Evolutionary conservation across 2,888 invertebrate species (phyloP).

Genomic region (Drepana falcataria): DNA sequence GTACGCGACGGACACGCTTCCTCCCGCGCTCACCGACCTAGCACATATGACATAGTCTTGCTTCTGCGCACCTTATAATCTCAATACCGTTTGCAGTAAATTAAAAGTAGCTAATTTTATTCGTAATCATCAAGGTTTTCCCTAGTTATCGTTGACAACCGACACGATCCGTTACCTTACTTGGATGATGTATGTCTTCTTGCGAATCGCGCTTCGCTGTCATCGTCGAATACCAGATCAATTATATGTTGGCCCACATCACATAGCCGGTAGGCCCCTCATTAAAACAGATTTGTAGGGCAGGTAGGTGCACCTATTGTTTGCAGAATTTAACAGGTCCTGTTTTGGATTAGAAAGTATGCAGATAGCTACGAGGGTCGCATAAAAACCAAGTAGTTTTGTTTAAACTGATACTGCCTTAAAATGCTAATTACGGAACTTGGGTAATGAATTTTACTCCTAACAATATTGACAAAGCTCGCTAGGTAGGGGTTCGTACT

Average conservation of each 20-base stretch:
- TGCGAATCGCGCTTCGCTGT: slow-evolving; percentile 11
- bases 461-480: too few species aligned
- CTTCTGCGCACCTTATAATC: neutral
- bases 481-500: too few species aligned
- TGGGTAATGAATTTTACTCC: too few species aligned
- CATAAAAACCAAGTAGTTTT: neutral
- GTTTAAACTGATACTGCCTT: too few species aligned
- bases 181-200: slow-evolving; percentile 9
- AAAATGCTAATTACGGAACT: too few species aligned
- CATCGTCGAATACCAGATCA: slow-evolving; percentile 13
- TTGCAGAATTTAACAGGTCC: neutral
- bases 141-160: neutral
- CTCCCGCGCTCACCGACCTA: slow-evolving; percentile 27
- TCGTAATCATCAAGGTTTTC: neutral
- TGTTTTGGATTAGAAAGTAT: neutral
- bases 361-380: neutral
- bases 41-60: neutral
- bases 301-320: neutral
- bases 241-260: slow-evolving; percentile 11
- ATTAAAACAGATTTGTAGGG: neutral
- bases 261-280: neutral
- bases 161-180: neutral
- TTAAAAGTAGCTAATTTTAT: neutral
- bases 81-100: slow-evolving; percentile 6
- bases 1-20: slow-evolving; percentile 35